Evolutionary conservation across 1,140 invertebrate species (phyloP), one percentile per base, ranked within the genome.

Genomic region (Trachymyrmex cornetzi): DNA sequence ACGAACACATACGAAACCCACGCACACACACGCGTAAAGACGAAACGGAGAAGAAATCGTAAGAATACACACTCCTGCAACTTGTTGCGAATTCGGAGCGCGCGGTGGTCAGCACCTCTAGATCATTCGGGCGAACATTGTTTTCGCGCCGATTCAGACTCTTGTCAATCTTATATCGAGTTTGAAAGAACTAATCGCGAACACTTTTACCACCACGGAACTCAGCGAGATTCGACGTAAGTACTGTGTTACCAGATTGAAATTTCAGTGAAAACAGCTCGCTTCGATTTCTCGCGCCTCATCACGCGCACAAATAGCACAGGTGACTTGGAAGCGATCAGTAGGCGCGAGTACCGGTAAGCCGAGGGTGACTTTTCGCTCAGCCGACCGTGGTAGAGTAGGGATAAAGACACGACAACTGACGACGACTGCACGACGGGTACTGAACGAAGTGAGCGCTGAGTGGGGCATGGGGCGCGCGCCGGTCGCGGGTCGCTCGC

Each of bases 401-500:
- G 27, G 57, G 80, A 84, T 74, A 75, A 61, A 24, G 11, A 72
- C 89, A 34, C 87, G 88, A 85, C 80, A 86, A 88, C 88, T 87
- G 74, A 48, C 89, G 88, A 87, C 80, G 88, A 88, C 88, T 87
- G 86, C 86, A 89, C 90, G 88, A 88, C 85, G 66, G 86, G 71
- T 86, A 91, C 90, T 91, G 90, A 86, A 75, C 77, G 90, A 53
- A 50, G 71, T 61, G 85, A 69, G 77, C 30, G 48, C 4, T 66
- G 88, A 86, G 86, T 74, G 89, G 63, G 90, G 87, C 88, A 91
- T 74, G 85, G 89, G 90, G 90, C 90, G 90, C 90, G 90, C 90
- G 90, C 90, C 90, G 90, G 77, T 87, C 90, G 90, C 90, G 88
- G 90, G 77, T 87, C 77, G 63, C 30, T 53, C n/a, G 82, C 14